phyloP scores from a whole-genome alignment of 2,113 vertebrate species.

The Colistium nudipinnis region DNA sequence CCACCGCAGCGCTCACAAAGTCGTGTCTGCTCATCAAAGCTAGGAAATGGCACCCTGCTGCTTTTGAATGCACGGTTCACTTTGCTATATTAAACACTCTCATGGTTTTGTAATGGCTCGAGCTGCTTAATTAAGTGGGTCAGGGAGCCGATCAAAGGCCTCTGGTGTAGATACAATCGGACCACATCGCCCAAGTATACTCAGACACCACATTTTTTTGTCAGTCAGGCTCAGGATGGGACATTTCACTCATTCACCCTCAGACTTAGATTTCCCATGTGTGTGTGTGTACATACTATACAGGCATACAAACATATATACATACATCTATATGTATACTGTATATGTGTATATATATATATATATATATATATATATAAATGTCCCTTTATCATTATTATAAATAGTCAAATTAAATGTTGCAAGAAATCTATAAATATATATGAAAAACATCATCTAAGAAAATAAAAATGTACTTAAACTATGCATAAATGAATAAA shows the following conservation, averaged over 20 bases:
- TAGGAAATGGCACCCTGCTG: conserved; percentile 58
- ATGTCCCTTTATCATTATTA: no score
- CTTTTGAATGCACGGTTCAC: conserved; percentile 60
- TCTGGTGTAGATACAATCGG: conserved; percentile 19
- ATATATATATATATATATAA: no score
- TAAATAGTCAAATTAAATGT: no score
- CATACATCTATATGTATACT: neutral
- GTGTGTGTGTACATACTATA: no score
- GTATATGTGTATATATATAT: no score
- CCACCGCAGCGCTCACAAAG: conserved; percentile 29
- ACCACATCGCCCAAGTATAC: neutral
- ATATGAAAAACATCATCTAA: no score
- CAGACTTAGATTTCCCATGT: no score
- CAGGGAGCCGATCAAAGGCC: conserved; percentile 61
- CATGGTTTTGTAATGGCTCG: conserved; percentile 60
- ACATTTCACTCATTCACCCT: neutral
- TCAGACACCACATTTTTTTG: conserved; percentile 15
- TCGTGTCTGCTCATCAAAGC: conserved; percentile 70
- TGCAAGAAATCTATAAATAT: no score
- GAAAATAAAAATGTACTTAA: no score
- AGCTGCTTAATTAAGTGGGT: conserved; percentile 59
- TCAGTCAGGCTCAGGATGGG: neutral
- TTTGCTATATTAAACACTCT: conserved; percentile 70
- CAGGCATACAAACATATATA: no score
- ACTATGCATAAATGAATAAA: no score